phyloP scores from a whole-genome alignment of 2,888 invertebrate genomes.

The Chymomyza procnemis region DNA sequence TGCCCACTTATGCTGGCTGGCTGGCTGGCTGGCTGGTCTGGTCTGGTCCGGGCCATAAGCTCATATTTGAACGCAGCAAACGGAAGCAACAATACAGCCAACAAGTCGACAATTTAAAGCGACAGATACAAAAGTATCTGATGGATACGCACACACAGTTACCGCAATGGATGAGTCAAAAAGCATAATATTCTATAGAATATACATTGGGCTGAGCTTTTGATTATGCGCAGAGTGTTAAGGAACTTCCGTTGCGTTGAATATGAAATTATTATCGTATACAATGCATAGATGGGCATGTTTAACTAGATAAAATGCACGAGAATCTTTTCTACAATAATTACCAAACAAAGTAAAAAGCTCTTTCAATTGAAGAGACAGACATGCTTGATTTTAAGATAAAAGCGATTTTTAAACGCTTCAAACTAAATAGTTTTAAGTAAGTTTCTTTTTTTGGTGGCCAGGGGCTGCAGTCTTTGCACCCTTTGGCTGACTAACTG shows the following conservation, averaged over 20 bases:
- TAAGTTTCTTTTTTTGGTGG: not conserved
- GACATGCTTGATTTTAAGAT: not conserved
- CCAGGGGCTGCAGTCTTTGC: constrained; percentile 36
- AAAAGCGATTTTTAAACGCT: not conserved
- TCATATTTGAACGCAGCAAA: constrained; percentile 16
- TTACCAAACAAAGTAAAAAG: constrained; percentile 20
- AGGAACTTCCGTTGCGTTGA: constrained; percentile 49
- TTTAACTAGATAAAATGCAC: not conserved
- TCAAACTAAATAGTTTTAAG: not conserved
- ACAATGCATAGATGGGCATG: not conserved
- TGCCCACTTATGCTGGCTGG: constrained; percentile 1
- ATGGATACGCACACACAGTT: not conserved
- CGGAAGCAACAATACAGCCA: constrained; percentile 48
- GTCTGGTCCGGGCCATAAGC: not conserved
- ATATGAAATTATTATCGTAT: not conserved
- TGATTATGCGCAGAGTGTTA: constrained; percentile 37
- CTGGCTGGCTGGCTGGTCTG: not conserved
- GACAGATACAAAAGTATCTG: constrained; percentile 18
- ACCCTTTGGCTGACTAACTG: constrained; percentile 43
- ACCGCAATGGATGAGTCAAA: constrained; percentile 49
- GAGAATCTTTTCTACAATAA: no score
- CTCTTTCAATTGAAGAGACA: not conserved
- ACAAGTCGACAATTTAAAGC: constrained; percentile 15
- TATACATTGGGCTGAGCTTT: constrained; percentile 26
- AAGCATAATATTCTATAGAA: constrained; percentile 51